Evolutionary conservation across 2,113 vertebrate species (phyloP).

Genomic region (Podarcis raffonei): DNA sequence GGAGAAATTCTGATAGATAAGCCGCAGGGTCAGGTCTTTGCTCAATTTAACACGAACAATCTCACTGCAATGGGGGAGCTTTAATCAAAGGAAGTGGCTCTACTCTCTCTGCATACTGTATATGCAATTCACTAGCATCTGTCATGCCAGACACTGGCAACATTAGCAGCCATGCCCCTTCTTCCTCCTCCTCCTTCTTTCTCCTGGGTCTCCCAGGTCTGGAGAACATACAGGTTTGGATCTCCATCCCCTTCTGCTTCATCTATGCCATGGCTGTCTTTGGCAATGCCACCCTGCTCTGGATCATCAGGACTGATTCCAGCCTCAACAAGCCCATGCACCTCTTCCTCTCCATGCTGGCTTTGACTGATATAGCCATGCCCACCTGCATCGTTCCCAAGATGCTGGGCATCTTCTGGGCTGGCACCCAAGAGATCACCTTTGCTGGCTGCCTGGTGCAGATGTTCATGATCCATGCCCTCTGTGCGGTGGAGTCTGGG

Average conservation of each 20-base stretch:
- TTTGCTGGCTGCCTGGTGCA: constrained; percentile 54
- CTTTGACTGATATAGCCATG: constrained; percentile 56
- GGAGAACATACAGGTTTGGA: constrained; percentile 56
- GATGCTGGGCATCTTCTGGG: constrained; percentile 61
- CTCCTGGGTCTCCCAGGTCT: constrained; percentile 61
- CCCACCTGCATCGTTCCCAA: constrained; percentile 59
- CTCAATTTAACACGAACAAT: neutral
- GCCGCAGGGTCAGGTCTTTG: too few species aligned
- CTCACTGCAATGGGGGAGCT: neutral
- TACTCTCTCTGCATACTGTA: too few species aligned
- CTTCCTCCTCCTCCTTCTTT: constrained; percentile 54
- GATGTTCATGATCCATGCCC: constrained; percentile 58
- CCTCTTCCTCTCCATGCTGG: constrained; percentile 50
- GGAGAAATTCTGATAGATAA: too few species aligned
- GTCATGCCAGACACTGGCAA: constrained; percentile 44
- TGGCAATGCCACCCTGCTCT: constrained; percentile 55
- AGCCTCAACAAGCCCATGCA: constrained; percentile 41
- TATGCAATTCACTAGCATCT: too few species aligned
- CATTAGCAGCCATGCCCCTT: neutral
- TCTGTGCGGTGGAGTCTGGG: constrained; percentile 53
- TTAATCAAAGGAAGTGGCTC: neutral
- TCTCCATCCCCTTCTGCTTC: constrained; percentile 59
- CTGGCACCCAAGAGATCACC: constrained; percentile 43
- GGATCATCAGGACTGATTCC: constrained; percentile 43
- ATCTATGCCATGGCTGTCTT: constrained; percentile 48